A percentile compares a stretch with the other conserved stretches of the same genome.
Evolutionary conservation across 2,797 vertebrate species (phyloP).

Genomic region (Bovichtus variegatus): DNA sequence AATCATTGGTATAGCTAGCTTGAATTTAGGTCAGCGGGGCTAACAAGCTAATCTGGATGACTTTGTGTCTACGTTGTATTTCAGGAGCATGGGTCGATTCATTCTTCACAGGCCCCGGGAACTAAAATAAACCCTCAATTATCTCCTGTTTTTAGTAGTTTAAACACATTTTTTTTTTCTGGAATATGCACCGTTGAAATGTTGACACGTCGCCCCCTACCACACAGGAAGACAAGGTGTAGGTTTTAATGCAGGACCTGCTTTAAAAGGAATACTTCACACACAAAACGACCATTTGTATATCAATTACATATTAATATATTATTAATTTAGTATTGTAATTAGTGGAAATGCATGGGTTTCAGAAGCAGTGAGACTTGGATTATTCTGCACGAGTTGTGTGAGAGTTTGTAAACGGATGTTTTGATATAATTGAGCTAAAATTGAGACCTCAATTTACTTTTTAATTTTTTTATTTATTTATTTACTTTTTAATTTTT

Average conservation of each 20-base stretch:
- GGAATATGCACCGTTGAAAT: not conserved
- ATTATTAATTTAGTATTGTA: too few species aligned
- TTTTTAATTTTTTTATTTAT: too few species aligned
- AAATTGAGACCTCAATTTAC: too few species aligned
- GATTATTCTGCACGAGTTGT: too few species aligned
- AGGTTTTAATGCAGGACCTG: not conserved
- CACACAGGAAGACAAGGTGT: fast-evolving
- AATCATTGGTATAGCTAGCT: not conserved
- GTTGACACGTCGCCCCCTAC: not conserved
- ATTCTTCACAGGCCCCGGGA: not conserved
- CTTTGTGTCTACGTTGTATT: not conserved
- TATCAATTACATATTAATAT: too few species aligned
- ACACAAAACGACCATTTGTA: too few species aligned
- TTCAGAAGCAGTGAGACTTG: too few species aligned
- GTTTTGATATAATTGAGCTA: too few species aligned
- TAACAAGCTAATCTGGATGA: not conserved
- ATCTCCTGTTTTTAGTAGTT: not conserved
- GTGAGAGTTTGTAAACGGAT: too few species aligned
- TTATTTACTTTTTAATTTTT: too few species aligned
- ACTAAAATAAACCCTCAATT: not conserved
- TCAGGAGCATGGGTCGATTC: not conserved
- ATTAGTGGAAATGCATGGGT: too few species aligned
- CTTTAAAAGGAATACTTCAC: too few species aligned
- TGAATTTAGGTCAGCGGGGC: not conserved
- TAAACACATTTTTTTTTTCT: not conserved